These are phyloP conservation scores for Marisa cornuarietis DNA, from an alignment of 1,140 invertebrate species.

Conservation along the genomic window DNA sequence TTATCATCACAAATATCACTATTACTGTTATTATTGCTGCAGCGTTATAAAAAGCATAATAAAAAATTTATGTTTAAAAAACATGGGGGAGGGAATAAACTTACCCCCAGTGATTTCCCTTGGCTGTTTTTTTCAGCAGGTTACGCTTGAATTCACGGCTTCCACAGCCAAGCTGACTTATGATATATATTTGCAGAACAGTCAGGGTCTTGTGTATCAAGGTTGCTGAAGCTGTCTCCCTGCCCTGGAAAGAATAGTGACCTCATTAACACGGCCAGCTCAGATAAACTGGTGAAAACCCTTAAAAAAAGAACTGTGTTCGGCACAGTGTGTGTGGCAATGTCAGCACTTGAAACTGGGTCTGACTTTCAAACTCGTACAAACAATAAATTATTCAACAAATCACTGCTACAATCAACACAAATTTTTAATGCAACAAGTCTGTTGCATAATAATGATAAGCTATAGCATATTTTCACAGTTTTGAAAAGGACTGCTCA, in stretches of 20 bases:
- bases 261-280: no score
- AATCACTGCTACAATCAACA: no score
- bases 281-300: no score
- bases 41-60: background rate
- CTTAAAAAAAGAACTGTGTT: no score
- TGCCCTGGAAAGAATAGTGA: conserved; percentile 33
- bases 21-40: background rate
- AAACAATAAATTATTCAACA: no score
- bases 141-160: conserved; percentile 79
- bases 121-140: conserved; percentile 83
- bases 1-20: background rate
- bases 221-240: conserved; percentile 65
- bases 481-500: no score
- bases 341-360: no score
- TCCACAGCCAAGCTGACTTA: conserved; percentile 90
- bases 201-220: conserved; percentile 85
- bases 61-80: background rate
- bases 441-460: no score
- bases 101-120: conserved; percentile 91
- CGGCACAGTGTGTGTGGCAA: no score
- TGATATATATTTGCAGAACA: conserved; percentile 90
- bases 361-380: no score
- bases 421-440: no score
- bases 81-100: conserved; percentile 28
- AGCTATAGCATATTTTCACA: no score